Evolutionary conservation across 1,140 invertebrate genomes (phyloP).

Genomic region (Conus ventricosus): DNA sequence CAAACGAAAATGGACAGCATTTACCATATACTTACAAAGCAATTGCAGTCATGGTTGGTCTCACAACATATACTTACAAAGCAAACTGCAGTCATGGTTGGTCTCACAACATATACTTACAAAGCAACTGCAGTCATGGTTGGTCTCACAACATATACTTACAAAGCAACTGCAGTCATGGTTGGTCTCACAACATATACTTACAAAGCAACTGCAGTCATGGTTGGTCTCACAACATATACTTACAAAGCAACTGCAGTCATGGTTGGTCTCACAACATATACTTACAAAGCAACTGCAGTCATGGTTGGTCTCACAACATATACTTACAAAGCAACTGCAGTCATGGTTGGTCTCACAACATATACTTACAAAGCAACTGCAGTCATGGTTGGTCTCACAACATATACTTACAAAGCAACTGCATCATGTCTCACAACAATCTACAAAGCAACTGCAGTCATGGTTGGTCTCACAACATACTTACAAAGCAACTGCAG

Average conservation of each 20-base stretch:
- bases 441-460: conserved; percentile 89
- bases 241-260: conserved; percentile 87
- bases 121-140: conserved; percentile 89
- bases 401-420: too few relatives aligned
- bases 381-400: conserved; percentile 89
- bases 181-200: conserved; percentile 89
- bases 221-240: conserved; percentile 89
- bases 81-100: conserved; percentile 91
- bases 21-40: conserved; percentile 83
- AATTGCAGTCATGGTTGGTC: conserved; percentile 92
- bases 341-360: conserved; percentile 89
- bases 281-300: conserved; percentile 84
- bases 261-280: conserved; percentile 89
- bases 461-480: conserved; percentile 90
- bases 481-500: conserved; percentile 90
- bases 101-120: conserved; percentile 86
- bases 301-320: conserved; percentile 92
- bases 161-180: conserved; percentile 87
- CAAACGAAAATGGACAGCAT: too few relatives aligned
- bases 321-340: conserved; percentile 85
- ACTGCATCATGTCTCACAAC: conserved; percentile 91
- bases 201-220: conserved; percentile 87
- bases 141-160: conserved; percentile 89
- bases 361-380: conserved; percentile 87
- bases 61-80: conserved; percentile 83